A percentile compares a stretch with the other conserved stretches of the same genome.
Conservation (phyloP, 2,113 vertebrate species). For the Cheirogaleus medius region DNA sequence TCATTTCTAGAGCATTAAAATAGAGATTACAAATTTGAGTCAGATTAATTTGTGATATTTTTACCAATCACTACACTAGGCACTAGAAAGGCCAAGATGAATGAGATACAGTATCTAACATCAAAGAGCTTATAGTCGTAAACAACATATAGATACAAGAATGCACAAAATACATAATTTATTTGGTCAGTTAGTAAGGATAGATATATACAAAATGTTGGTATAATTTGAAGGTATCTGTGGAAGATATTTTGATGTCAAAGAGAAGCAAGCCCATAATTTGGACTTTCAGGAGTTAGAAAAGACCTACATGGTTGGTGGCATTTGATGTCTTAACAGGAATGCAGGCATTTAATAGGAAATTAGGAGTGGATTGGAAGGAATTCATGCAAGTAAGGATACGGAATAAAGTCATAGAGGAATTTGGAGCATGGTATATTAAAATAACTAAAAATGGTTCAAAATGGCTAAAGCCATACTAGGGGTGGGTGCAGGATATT, state of each 20-base stretch:
- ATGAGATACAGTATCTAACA: neutral
- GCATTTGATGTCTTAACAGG: neutral
- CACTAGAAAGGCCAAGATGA: neutral
- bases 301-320: neutral
- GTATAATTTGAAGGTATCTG: neutral
- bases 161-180: neutral
- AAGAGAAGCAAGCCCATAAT: neutral
- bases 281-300: neutral
- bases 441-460: constrained; percentile 8
- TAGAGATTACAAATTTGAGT: neutral
- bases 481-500: neutral
- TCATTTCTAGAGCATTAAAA: neutral
- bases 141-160: neutral
- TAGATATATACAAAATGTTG: neutral
- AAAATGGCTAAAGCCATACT: neutral
- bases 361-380: neutral
- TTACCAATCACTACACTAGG: neutral
- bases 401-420: neutral
- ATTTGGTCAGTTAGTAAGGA: neutral
- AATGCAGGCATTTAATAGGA: neutral
- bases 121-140: neutral
- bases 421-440: neutral
- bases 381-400: neutral
- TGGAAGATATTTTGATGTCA: neutral
- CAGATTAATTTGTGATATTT: neutral